Conservation (phyloP, 2,888 invertebrate genomes). For the Acleris cristana region DNA sequence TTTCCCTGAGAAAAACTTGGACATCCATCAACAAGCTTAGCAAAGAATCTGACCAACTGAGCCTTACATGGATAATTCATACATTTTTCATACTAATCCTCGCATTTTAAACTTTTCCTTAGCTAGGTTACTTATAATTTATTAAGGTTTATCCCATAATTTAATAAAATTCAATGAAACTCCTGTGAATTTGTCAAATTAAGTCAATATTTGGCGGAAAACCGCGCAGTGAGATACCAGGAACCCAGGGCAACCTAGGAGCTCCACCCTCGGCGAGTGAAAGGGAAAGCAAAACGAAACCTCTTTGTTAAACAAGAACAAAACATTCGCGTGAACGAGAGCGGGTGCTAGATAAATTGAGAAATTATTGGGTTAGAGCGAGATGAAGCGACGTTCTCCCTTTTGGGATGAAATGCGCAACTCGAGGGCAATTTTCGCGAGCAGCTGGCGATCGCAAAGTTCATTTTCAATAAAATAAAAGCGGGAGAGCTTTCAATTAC, state of each 20-base stretch:
- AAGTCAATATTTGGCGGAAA: slow-evolving; percentile 46
- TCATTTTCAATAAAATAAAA: slow-evolving; percentile 63
- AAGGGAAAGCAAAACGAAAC: slow-evolving; percentile 40
- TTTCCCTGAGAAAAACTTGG: slow-evolving; percentile 49
- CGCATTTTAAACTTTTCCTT: slow-evolving; percentile 39
- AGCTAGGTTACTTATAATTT: slow-evolving; percentile 41
- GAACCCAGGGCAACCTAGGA: slow-evolving; percentile 40
- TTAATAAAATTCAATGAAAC: slow-evolving; percentile 39
- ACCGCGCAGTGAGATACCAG: slow-evolving; percentile 43
- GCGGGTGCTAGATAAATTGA: slow-evolving; percentile 34
- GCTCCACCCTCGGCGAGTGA: slow-evolving; percentile 41
- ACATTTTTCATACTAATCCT: slow-evolving; percentile 47
- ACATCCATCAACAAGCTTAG: slow-evolving; percentile 56
- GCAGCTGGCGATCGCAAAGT: slow-evolving; percentile 56
- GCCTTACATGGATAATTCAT: slow-evolving; percentile 38
- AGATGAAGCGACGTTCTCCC: slow-evolving; percentile 39
- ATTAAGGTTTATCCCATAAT: slow-evolving; percentile 23
- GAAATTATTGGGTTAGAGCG: slow-evolving; percentile 44
- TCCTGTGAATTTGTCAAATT: slow-evolving; percentile 35
- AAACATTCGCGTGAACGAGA: slow-evolving; percentile 35
- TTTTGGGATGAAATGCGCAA: slow-evolving; percentile 55
- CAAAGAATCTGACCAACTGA: slow-evolving; percentile 41
- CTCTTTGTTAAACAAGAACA: slow-evolving; percentile 44
- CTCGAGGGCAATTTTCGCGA: slow-evolving; percentile 53
- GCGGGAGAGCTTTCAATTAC: slow-evolving; percentile 44